phyloP scores from a whole-genome alignment of 2,797 vertebrate genomes.

The Lemur catta region DNA sequence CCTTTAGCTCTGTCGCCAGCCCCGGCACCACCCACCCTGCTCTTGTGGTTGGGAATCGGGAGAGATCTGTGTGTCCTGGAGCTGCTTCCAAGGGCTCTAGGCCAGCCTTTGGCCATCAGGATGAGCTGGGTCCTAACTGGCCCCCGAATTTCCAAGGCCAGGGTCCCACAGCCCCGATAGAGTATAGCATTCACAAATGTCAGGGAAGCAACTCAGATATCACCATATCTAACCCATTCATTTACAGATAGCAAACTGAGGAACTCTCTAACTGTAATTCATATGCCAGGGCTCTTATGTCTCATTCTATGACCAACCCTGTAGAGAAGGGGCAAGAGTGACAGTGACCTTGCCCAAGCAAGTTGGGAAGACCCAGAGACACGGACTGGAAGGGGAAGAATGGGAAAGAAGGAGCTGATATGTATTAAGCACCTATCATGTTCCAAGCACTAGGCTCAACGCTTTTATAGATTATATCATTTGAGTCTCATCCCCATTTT shows the following conservation, averaged over 20 bases:
- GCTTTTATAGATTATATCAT: neutral
- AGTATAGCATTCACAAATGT: neutral
- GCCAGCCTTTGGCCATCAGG: neutral
- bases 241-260: neutral
- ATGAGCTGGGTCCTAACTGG: neutral
- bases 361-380: neutral
- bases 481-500: neutral
- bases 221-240: neutral
- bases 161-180: neutral
- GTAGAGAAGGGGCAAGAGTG: neutral
- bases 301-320: neutral
- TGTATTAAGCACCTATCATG: neutral
- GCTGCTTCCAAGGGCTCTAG: conserved; percentile 41
- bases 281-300: neutral
- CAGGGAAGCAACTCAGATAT: neutral
- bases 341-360: neutral
- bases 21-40: conserved; percentile 62
- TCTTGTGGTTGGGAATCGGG: neutral
- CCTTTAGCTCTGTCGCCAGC: conserved; percentile 19
- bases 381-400: neutral
- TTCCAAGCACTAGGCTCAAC: neutral
- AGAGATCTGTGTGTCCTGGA: neutral
- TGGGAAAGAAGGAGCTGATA: neutral
- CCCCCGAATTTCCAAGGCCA: neutral
- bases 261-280: neutral